These are phyloP conservation scores for Drosophila bunnanda DNA, from an alignment of 2,888 invertebrate species.

Conservation along the genomic window DNA sequence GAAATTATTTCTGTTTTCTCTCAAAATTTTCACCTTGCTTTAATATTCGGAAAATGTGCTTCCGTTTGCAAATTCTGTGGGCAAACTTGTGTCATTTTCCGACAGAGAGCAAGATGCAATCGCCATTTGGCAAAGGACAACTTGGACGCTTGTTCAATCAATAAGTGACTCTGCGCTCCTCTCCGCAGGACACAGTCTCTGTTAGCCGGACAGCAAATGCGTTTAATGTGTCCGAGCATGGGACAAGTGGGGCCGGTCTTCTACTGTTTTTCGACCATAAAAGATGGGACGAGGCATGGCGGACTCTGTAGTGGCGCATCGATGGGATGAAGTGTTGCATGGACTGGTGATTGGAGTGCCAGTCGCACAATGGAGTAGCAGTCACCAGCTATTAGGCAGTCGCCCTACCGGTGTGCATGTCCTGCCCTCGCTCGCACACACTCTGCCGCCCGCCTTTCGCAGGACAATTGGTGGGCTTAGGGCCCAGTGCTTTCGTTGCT, in stretches of 20 bases:
- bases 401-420: constrained; percentile 54
- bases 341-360: constrained; percentile 66
- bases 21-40: constrained; percentile 3
- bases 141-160: constrained; percentile 41
- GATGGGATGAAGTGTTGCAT: constrained; percentile 50
- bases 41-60: constrained; percentile 15
- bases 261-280: constrained; percentile 45
- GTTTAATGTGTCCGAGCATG: constrained; percentile 42
- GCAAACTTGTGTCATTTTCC: constrained; percentile 25
- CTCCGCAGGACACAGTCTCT: neutral
- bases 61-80: constrained; percentile 11
- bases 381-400: constrained; percentile 54
- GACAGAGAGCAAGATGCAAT: constrained; percentile 45
- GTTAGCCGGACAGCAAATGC: constrained; percentile 38
- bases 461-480: constrained; percentile 18
- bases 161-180: constrained; percentile 63
- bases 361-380: constrained; percentile 24
- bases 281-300: neutral
- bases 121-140: constrained; percentile 50
- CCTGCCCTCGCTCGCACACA: constrained; percentile 19
- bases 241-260: constrained; percentile 14
- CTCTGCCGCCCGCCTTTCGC: constrained; percentile 36
- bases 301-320: constrained; percentile 16
- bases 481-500: constrained; percentile 7
- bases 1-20: too few relatives aligned